Evolutionary conservation across 2,113 vertebrate species (phyloP).

Genomic region (Chunga burmeisteri): DNA sequence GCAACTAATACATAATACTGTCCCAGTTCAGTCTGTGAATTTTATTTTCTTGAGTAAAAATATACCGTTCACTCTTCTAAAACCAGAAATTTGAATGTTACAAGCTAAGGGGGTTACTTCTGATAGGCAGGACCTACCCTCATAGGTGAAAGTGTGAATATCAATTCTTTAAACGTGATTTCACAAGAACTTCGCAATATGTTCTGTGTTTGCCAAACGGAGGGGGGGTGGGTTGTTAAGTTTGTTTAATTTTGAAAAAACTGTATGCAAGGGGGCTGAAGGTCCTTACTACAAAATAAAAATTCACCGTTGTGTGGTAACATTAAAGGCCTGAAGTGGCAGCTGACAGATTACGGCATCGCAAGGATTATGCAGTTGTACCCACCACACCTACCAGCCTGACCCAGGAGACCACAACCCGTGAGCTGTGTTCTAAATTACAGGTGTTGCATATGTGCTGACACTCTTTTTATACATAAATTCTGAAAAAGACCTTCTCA

Average conservation of each 20-base stretch:
- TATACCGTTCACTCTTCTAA: background rate
- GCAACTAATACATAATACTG: background rate
- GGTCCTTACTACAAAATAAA: background rate
- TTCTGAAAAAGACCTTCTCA: slow-evolving; percentile 9
- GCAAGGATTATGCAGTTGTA: background rate
- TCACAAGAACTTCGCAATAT: background rate
- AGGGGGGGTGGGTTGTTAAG: background rate
- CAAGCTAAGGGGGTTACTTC: background rate
- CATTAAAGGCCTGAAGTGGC: background rate
- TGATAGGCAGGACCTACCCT: background rate
- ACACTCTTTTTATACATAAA: background rate
- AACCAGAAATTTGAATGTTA: background rate
- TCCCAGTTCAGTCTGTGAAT: background rate
- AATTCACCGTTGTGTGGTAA: background rate
- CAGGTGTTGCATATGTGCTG: background rate
- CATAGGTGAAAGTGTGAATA: background rate
- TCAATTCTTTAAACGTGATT: background rate
- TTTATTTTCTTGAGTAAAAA: background rate
- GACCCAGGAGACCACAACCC: background rate
- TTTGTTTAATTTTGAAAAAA: background rate
- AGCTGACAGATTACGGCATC: background rate
- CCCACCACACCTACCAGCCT: background rate
- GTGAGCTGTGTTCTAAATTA: background rate
- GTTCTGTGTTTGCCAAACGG: background rate
- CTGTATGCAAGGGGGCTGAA: background rate